Conservation (phyloP, 2,113 vertebrate genomes). For the Sorex fumeus region DNA sequence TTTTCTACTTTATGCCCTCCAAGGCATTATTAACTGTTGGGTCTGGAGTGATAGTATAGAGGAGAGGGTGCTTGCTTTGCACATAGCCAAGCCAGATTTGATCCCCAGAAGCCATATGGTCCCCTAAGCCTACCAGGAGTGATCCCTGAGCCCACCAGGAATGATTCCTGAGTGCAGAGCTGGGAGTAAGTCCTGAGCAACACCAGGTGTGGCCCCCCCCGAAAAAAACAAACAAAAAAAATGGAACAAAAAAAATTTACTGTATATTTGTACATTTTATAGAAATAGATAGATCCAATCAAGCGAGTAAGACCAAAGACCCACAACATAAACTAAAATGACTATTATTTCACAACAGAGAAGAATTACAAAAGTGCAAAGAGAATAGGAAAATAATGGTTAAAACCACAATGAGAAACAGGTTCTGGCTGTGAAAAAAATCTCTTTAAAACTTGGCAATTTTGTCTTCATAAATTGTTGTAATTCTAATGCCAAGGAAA, state of each 20-base stretch:
- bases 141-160: too few species aligned
- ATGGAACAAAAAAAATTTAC: background rate
- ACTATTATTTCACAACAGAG: constrained; percentile 3
- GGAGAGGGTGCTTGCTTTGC: too few species aligned
- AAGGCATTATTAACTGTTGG: background rate
- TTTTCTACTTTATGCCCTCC: background rate
- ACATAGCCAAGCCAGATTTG: too few species aligned
- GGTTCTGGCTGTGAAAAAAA: constrained; percentile 47
- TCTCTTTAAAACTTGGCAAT: constrained; percentile 45
- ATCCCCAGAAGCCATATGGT: too few species aligned
- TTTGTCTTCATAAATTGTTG: constrained; percentile 36
- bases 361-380: constrained; percentile 3
- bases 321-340: background rate
- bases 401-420: constrained; percentile 57
- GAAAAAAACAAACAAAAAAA: too few species aligned
- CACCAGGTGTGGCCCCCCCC: too few species aligned
- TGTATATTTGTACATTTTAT: constrained; percentile 20
- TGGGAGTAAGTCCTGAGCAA: too few species aligned
- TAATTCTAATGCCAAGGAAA: background rate
- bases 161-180: too few species aligned
- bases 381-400: constrained; percentile 41
- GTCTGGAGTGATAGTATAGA: too few species aligned
- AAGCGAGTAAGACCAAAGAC: constrained; percentile 30
- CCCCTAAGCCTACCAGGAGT: too few species aligned
- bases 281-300: background rate